Percentiles rank a stretch among this genome's conserved stretches.
phyloP scores from a whole-genome alignment of 2,797 vertebrate genomes.

The Monodelphis domestica region DNA sequence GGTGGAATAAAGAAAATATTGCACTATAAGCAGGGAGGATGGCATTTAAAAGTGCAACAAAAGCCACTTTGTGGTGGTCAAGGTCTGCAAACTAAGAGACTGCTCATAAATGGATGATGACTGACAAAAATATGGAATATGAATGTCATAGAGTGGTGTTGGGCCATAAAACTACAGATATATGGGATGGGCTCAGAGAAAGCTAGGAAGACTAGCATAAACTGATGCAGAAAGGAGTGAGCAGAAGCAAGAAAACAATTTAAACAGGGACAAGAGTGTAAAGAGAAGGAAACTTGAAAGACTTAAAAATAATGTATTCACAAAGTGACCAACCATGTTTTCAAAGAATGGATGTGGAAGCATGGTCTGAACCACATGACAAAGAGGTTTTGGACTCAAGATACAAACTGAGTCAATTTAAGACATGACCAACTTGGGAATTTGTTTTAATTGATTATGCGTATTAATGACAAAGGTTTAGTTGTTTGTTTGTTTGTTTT shows the following conservation, averaged over 20 bases:
- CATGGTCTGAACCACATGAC: not conserved
- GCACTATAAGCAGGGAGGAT: not conserved
- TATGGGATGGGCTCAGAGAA: not conserved
- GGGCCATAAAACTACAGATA: not conserved
- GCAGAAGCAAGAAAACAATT: not conserved
- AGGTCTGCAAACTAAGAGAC: not conserved
- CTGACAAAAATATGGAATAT: not conserved
- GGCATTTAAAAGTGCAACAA: not conserved
- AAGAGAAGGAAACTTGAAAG: not conserved
- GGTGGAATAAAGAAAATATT: not conserved
- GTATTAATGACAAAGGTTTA: not conserved
- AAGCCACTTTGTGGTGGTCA: not conserved
- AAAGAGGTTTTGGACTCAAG: not conserved
- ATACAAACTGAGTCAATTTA: not conserved
- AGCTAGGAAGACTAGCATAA: not conserved
- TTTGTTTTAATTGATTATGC: not conserved
- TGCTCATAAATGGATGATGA: not conserved
- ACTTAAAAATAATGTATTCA: no score
- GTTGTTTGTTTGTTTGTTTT: no score
- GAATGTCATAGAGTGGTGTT: not conserved
- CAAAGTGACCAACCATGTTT: not conserved
- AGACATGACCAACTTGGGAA: not conserved
- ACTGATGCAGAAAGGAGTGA: not conserved
- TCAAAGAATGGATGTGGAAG: not conserved
- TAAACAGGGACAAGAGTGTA: not conserved